Evolutionary conservation across 2,113 vertebrate species (phyloP), one percentile per base, ranked within the genome.

Genomic region (Pseudonaja textilis): DNA sequence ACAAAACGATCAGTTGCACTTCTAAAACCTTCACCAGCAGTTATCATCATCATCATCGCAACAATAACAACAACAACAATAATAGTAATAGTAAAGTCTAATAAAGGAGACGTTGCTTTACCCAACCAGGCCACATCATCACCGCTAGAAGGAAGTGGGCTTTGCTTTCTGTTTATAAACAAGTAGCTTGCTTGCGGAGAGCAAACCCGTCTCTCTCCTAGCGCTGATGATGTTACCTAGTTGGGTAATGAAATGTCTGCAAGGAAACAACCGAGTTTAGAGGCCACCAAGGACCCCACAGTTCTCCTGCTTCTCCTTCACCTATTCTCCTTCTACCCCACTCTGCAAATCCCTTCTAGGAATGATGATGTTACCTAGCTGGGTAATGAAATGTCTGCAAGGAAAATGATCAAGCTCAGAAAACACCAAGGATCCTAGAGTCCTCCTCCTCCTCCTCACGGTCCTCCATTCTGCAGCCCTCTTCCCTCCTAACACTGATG

Each of bases 1-100:
- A 55, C 1, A 16, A 94, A 42, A 39, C n/a, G 88, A 25, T 0
- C 85, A 0, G 0, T 92, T 54, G 88, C 0, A 5, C 4, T 10
- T 6, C 25, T 11, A 74, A 92, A 29, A 5, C 0, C 4, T 26
- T 69, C 18, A 20, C 3, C 12, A 4, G 64, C 9, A 11, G 47
- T 7, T 9, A 5, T 7, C 14, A n/a, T n/a, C n/a, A n/a, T n/a
- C n/a, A n/a, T n/a, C n/a, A n/a, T n/a, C n/a, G n/a, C n/a, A n/a
- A n/a, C n/a, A 42, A 42, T 42, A 42, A 42, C 3, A 45, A 5
- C 4, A 45, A 45, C 4, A 45, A 45, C 0, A 45, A 45, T 5
- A 5, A 45, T 5, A 45, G 0, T 5, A 20, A 64, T 23, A 25
- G 25, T 29, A 39, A 55, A 81, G 45, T 45, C 4, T 69, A 69